These are phyloP conservation scores for Drosophila novamexicana DNA, from an alignment of 1,140 invertebrate species.

Conservation along the genomic window DNA sequence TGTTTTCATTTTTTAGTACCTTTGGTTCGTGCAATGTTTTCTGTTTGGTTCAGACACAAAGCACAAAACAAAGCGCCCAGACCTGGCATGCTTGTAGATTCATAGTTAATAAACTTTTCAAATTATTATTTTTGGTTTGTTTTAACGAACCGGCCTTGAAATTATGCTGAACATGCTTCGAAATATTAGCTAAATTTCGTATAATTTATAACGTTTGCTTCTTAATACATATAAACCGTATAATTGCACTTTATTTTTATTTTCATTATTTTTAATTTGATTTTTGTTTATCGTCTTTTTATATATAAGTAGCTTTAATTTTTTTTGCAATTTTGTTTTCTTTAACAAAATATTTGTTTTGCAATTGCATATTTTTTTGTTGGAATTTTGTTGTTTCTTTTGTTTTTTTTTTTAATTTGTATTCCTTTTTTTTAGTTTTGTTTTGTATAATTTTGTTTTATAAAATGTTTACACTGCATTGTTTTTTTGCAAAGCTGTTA, in stretches of 20 bases:
- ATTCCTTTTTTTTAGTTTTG: conserved; percentile 23
- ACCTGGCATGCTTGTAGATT: conserved; percentile 32
- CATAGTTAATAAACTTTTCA: conserved; percentile 33
- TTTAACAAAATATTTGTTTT: conserved; percentile 62
- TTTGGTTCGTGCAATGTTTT: conserved; percentile 13
- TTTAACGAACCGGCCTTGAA: conserved; percentile 35
- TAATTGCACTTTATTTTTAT: conserved; percentile 80
- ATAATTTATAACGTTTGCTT: conserved; percentile 67
- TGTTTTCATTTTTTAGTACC: background rate
- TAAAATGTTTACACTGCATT: conserved; percentile 44
- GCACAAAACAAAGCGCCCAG: conserved; percentile 21
- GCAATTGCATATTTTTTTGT: conserved; percentile 50
- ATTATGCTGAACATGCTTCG: conserved; percentile 64
- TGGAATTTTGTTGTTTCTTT: conserved; percentile 18
- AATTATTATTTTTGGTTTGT: conserved; percentile 26
- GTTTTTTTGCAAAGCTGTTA: conserved; percentile 25
- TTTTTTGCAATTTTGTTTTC: conserved; percentile 40
- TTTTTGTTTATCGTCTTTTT: conserved; percentile 27
- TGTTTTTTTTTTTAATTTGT: conserved; percentile 7
- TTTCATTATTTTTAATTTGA: conserved; percentile 60
- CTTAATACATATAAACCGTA: conserved; percentile 71
- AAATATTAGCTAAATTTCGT: conserved; percentile 61
- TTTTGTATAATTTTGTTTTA: conserved; percentile 64
- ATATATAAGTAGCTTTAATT: conserved; percentile 56
- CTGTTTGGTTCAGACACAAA: conserved; percentile 9